Evolutionary conservation across 2,797 vertebrate species (phyloP).

Genomic region (Poeciliopsis presidionis): DNA sequence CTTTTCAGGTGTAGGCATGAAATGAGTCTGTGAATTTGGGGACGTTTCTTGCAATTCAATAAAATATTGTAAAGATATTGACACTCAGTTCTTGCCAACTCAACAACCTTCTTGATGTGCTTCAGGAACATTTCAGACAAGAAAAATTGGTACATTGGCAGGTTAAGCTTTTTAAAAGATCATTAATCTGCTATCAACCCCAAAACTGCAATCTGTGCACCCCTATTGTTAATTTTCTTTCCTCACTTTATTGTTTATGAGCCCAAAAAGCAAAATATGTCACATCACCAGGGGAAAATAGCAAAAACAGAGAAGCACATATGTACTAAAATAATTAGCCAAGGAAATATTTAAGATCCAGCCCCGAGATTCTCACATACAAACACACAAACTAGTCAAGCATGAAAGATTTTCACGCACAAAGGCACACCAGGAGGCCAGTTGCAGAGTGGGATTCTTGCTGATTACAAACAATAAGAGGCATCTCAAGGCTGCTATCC

Average conservation of each 20-base stretch:
- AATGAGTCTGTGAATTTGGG: too few species aligned
- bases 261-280: neutral
- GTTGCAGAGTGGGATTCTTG: slow-evolving; percentile 37
- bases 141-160: too few species aligned
- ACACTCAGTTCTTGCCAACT: too few species aligned
- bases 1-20: too few species aligned
- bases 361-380: slow-evolving; percentile 25
- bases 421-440: slow-evolving; percentile 46
- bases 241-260: neutral
- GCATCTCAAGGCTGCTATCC: slow-evolving; percentile 44
- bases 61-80: too few species aligned
- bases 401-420: slow-evolving; percentile 30
- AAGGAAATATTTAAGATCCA: slow-evolving; percentile 33
- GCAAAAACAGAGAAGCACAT: slow-evolving; percentile 25
- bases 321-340: slow-evolving; percentile 8
- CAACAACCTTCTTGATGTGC: too few species aligned
- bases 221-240: neutral
- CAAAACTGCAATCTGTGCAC: too few species aligned
- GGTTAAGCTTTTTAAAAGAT: too few species aligned
- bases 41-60: too few species aligned
- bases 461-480: slow-evolving; percentile 54
- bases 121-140: too few species aligned
- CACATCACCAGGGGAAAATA: neutral
- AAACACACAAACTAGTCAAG: slow-evolving; percentile 8
- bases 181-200: too few species aligned